These are phyloP conservation scores for Cynocephalus volans DNA, from an alignment of 2,113 vertebrate species.

Conservation along the genomic window DNA sequence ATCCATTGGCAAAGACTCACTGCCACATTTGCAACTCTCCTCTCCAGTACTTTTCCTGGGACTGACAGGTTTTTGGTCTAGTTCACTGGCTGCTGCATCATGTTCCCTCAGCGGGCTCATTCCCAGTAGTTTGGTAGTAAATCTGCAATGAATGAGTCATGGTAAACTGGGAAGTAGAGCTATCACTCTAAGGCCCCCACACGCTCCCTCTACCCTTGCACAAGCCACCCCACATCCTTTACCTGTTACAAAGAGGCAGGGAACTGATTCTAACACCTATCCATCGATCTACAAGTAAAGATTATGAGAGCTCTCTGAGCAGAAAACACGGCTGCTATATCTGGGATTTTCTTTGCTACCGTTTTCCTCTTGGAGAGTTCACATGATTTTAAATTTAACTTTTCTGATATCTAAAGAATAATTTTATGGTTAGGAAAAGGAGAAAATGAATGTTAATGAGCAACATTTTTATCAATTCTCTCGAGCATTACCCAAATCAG, in stretches of 20 bases:
- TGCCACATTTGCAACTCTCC: slow-evolving; percentile 4
- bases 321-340: background rate
- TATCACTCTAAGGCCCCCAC: background rate
- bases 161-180: background rate
- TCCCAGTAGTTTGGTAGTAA: slow-evolving; percentile 24
- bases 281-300: background rate
- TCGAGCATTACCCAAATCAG: slow-evolving; percentile 41
- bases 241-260: background rate
- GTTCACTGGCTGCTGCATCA: slow-evolving; percentile 29
- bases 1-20: slow-evolving; percentile 66
- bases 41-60: slow-evolving; percentile 57
- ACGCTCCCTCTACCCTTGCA: background rate
- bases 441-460: slow-evolving; percentile 49
- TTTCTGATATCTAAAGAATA: slow-evolving; percentile 56
- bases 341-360: background rate
- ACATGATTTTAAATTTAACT: slow-evolving; percentile 63
- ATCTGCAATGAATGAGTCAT: slow-evolving; percentile 39
- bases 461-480: slow-evolving; percentile 62
- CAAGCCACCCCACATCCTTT: background rate
- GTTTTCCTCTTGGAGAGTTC: background rate
- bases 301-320: background rate
- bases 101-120: slow-evolving; percentile 19
- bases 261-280: background rate
- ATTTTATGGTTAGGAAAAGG: slow-evolving; percentile 45
- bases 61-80: slow-evolving; percentile 70